A percentile compares a stretch with the other conserved stretches of the same genome.
Evolutionary conservation across 2,113 vertebrate species (phyloP).

Genomic region (Bucco capensis): DNA sequence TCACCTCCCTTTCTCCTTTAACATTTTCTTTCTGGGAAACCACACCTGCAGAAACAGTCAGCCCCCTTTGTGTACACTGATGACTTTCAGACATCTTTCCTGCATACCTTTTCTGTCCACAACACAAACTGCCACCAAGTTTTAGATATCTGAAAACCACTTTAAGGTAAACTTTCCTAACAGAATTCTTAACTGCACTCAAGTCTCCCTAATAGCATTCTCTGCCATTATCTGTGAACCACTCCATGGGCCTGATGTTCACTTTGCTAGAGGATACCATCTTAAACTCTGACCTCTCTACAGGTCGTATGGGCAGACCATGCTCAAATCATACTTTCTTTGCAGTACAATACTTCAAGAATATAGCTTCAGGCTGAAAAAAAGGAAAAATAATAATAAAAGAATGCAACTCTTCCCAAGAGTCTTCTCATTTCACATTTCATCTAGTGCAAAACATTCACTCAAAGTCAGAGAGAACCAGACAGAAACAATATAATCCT

Average conservation of each 20-base stretch:
- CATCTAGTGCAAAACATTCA: not conserved
- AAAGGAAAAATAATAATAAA: not conserved
- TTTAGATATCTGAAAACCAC: not conserved
- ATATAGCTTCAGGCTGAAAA: not conserved
- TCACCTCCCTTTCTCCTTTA: not conserved
- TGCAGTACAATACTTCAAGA: not conserved
- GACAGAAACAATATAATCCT: not conserved
- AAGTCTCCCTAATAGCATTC: not conserved
- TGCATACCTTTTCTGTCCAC: not conserved
- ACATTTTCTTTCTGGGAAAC: not conserved
- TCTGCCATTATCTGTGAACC: not conserved
- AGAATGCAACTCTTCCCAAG: not conserved
- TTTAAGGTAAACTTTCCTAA: not conserved
- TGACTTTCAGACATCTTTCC: not conserved
- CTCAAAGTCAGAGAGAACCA: not conserved
- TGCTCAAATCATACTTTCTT: not conserved
- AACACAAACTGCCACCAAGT: not conserved
- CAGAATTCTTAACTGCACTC: not conserved
- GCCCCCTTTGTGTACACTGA: not conserved
- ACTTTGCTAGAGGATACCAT: not conserved
- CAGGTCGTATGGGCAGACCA: not conserved
- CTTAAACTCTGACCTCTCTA: not conserved
- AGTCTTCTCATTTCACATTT: not conserved
- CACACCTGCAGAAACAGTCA: not conserved
- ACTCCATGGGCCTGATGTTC: not conserved